Base-by-base conservation (phyloP, 1,140 invertebrate species). In the Solen grandis region DNA sequence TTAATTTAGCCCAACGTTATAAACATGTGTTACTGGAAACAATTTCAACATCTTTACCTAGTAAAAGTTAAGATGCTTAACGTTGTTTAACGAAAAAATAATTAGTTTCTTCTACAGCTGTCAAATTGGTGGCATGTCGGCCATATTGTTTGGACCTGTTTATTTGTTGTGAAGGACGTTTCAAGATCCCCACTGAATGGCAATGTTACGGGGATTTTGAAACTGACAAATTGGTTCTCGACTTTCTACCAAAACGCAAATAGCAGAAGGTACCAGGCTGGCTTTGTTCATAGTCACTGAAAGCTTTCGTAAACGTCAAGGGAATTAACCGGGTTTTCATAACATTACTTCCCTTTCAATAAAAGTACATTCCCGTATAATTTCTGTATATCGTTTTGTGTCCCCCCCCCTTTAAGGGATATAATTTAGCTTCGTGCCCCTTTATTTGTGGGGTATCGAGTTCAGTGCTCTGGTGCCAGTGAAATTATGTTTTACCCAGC, bases 121-220 rank as follows among this genome's bases (percentile, higher is more conserved):
- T n/a, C n/a, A n/a, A n/a, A n/a, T n/a, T n/a, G n/a, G n/a, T n/a
- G n/a, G n/a, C n/a, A n/a, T n/a, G n/a, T n/a, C 36, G 19, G 70
- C 70, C 54, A 74, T 74, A 25, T 74, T 74, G 70, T 74, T 74
- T 60, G 31, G 38, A 33, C 29, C 46, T 74, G 70, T 74, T 74
- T 74, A 60, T 62, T 74, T 74, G 70, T 74, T 74, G 70, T 74
- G 70, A 74, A 74, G 70, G n/a, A 60, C 35, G 70, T 74, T 74
- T 70, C 27, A 4, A 54, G 55, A 54, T 54, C 5, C 66, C 66
- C 66, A 31, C 36, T 46, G 14, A 27, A n/a, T 52, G 4, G 29
- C 1, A 19, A 19, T n/a, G 36, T 13, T 29, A 22, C 5, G 66
- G 66, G 66, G 41, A 70, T 70, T 10, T 25, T 31, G 66, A 70